Evolutionary conservation across 2,113 vertebrate genomes (phyloP).

Genomic region (Equus quagga): DNA sequence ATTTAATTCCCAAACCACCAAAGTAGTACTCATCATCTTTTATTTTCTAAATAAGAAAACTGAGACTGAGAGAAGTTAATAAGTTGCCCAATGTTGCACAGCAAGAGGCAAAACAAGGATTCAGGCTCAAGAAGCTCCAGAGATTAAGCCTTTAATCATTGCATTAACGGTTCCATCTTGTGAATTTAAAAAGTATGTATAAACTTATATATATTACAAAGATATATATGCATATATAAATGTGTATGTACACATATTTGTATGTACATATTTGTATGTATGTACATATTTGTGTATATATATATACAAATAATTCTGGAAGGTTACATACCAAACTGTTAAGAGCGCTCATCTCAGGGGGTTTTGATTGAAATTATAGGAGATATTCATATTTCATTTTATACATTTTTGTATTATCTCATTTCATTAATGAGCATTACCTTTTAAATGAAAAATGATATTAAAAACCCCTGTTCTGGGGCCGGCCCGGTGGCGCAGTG

Average conservation of each 20-base stretch:
- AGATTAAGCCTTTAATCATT: not conserved
- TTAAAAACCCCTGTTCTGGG: not conserved
- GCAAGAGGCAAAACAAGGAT: not conserved
- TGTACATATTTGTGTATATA: too few species aligned
- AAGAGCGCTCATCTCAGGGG: not conserved
- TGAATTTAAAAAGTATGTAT: not conserved
- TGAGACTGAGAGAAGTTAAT: not conserved
- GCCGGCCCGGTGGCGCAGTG: too few species aligned
- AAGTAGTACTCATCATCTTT: not conserved
- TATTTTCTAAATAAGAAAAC: conserved; percentile 48
- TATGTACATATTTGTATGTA: not conserved
- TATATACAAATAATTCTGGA: not conserved
- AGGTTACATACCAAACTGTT: not conserved
- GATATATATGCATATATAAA: not conserved
- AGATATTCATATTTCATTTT: not conserved
- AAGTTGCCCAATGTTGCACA: not conserved
- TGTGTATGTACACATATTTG: not conserved
- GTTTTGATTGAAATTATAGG: not conserved
- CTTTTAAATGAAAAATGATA: conserved; percentile 6
- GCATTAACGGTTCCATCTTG: not conserved
- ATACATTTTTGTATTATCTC: not conserved
- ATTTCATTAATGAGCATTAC: not conserved
- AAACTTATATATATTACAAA: not conserved
- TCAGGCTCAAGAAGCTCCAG: not conserved
- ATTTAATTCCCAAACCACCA: not conserved